Evolutionary conservation across 2,888 invertebrate species (phyloP), one percentile per base, ranked within the genome.

Genomic region (Scaptodrosophila latifasciaeformis): DNA sequence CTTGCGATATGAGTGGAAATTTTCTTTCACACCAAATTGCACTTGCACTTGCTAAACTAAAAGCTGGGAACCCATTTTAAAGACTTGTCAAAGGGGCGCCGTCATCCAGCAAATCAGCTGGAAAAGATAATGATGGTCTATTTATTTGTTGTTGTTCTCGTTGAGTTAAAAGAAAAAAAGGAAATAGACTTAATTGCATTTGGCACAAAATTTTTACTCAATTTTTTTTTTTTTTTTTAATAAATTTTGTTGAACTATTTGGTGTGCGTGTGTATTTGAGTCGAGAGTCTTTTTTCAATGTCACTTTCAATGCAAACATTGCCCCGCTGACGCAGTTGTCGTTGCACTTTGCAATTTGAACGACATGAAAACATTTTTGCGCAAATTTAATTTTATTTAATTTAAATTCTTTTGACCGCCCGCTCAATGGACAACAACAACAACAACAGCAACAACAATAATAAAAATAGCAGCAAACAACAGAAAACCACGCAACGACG

Each of bases 341-440:
- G 37, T 57, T 66, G 69, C 69, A 71, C 62, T 67, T 65, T 62
- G 55, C 55, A 52, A 50, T 43, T 49, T 48, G 55, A 44, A 4
- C 39, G 4, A 21, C 12, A 56, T 42, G 54, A 56, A 54, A 49
- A 49, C 9, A 43, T 56, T 54, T 71, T 69, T 54, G 71, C 59
- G 52, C 57, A 56, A 65, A 56, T 54, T 66, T 67, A 48, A 47
- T 40, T 69, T 67, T 44, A 71, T 69, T 70, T 60, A 60, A 69
- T 65, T 71, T 46, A 71, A 70, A 67, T 71, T 59, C 62, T 59
- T 63, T 67, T 70, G 59, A 60, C 46, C 55, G 50, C 10, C 18
- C 37, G 15, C 19, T 15, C 50, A 30, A 45, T 47, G 27, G 9
- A 5, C 27, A 27, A 27, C 9, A 27, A 9, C 27, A 27, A 5